Percentiles rank a stretch among this genome's conserved stretches.
Conservation (phyloP, 2,888 invertebrate genomes). For the Ennomos quercinarius region DNA sequence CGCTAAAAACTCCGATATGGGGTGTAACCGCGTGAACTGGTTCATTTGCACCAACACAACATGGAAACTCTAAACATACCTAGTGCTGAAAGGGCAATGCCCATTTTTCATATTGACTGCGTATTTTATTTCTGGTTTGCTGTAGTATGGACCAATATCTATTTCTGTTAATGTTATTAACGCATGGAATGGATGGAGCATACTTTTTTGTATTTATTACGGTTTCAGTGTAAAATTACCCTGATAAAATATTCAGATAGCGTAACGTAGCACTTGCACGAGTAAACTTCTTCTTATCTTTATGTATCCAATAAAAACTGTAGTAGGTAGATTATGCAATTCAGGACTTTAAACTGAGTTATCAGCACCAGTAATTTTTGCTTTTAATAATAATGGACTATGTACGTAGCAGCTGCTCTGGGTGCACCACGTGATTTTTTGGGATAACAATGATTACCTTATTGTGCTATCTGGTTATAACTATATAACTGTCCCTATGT, state of each 20-base stretch:
- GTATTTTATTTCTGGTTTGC: conserved; percentile 21
- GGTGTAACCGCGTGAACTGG: conserved; percentile 12
- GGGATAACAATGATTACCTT: too few relatives aligned
- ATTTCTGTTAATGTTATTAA: conserved; percentile 6
- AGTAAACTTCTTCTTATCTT: too few relatives aligned
- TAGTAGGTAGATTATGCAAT: too few relatives aligned
- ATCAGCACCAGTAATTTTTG: too few relatives aligned
- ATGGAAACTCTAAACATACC: conserved; percentile 5
- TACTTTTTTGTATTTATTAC: conserved; percentile 1
- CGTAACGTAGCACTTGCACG: background rate
- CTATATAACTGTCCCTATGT: too few relatives aligned
- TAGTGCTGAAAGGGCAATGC: conserved; percentile 24
- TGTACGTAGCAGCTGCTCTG: too few relatives aligned
- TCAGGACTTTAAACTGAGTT: too few relatives aligned
- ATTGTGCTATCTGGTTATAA: too few relatives aligned
- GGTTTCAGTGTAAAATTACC: conserved; percentile 9
- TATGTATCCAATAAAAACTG: too few relatives aligned
- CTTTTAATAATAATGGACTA: too few relatives aligned
- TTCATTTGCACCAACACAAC: conserved; percentile 11
- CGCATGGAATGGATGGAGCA: background rate
- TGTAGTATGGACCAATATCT: background rate
- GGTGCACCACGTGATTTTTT: too few relatives aligned
- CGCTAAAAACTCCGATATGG: conserved; percentile 9
- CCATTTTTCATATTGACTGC: conserved; percentile 23
- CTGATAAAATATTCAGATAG: conserved; percentile 10